Evolutionary conservation across 2,888 invertebrate genomes (phyloP).

Genomic region (Epirrhoe tristata): DNA sequence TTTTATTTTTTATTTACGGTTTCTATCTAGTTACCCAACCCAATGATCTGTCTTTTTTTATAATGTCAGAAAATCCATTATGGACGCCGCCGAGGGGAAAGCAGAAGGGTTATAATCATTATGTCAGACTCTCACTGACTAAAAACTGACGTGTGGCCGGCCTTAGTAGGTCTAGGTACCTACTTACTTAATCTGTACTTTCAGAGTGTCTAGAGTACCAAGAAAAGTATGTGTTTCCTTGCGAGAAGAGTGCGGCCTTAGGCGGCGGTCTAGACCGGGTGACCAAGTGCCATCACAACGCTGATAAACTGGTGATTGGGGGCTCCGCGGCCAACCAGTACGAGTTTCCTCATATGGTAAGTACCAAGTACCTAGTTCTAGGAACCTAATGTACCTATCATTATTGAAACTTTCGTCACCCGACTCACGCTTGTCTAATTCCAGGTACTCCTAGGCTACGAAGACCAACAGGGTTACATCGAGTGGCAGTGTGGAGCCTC

Average conservation of each 20-base stretch:
- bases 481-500: neutral
- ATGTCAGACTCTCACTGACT: too few species aligned
- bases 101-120: too few species aligned
- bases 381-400: too few species aligned
- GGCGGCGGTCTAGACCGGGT: constrained; percentile 44
- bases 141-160: too few species aligned
- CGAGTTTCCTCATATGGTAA: constrained; percentile 59
- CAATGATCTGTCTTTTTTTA: too few species aligned
- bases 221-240: constrained; percentile 59
- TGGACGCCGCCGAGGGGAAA: too few species aligned
- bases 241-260: constrained; percentile 48
- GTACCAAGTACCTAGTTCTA: neutral
- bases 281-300: constrained; percentile 57
- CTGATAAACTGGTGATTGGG: constrained; percentile 57
- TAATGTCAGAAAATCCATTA: too few species aligned
- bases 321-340: constrained; percentile 49
- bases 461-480: neutral
- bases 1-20: too few species aligned
- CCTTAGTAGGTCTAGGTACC: too few species aligned
- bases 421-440: too few species aligned
- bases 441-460: neutral
- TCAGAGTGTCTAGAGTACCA: constrained; percentile 68
- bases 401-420: too few species aligned
- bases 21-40: too few species aligned
- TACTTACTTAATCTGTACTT: neutral